Base-by-base conservation (phyloP, 2,797 vertebrate genomes). In the Distichodus sexfasciatus region DNA sequence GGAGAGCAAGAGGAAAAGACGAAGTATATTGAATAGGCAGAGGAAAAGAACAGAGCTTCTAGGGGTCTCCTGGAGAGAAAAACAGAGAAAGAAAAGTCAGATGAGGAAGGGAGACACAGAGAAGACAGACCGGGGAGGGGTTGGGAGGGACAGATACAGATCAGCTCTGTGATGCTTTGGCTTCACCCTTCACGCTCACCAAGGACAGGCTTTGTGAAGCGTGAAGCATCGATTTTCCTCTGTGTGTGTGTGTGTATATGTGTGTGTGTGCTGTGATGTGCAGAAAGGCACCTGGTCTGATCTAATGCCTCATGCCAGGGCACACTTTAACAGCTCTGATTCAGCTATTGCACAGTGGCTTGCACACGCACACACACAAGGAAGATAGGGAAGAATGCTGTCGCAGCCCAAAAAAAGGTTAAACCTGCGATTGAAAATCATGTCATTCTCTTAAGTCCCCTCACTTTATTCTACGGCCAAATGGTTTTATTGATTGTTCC, bases 171-270 rank as follows among this genome's bases (percentile, higher is more conserved):
- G 72, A 83, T 63, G 82, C 80, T 74, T 57, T 79, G 57, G 54
- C 79, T 84, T 84, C 76, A 86, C 85, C 88, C 87, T 90, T 87
- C 76, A 17, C 43, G 58, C 69, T 71, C 62, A 65, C 83, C 81
- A 89, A 91, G 87, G 88, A 81, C 87, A 84, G 75, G 78, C 71
- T 87, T 80, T 82, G 73, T 85, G 74, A 83, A 77, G 71, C 83
- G 59, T 71, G 72, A 48, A 57, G 61, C 81, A 88, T 88, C 80
- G 84, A 89, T 89, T 86, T 86, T 68, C 40, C 58, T 44, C 57
- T 54, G 71, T 73, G 75, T 70, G 79, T 79, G 50, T 28, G 44
- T 61, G 26, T 21, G 41, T 24, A n/a, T 28, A 17, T 31, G 14
- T 14, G 10, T 44, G 35, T 29, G 41, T 43, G 41, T 47, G 24